Base-by-base conservation (phyloP, 2,797 vertebrate genomes). In the Yasuhikotakia modesta region DNA sequence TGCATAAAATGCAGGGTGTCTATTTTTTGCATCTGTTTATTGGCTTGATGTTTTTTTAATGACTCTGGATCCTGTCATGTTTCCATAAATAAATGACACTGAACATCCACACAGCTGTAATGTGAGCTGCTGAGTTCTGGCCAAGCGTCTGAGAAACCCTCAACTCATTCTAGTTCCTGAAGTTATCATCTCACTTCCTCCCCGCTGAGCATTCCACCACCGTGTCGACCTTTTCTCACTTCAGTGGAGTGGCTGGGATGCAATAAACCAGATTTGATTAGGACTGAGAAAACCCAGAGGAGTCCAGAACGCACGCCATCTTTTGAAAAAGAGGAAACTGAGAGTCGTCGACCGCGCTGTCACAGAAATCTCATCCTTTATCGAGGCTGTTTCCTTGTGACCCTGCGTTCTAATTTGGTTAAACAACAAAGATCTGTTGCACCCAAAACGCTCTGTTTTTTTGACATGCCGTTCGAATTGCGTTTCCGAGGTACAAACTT, bases 321-420 rank as follows among this genome's bases (percentile, higher is more conserved):
- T 88, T 90, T 87, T 88, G 87, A 81, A 86, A 88, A 87, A 89
- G 85, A 84, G 61, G 39, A 67, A 57, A 72, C 64, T 73, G 67
- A 90, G 87, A 86, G 91, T 93, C 89, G 92, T 35, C 92, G 90
- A 92, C 92, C 91, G 85, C 66, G 84, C 87, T 90, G 91, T 90
- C 88, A 87, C 83, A 86, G 83, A 91, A 83, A 57, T 80, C 74
- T 61, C 43, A 1, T 61, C 60, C 50, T 73, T 70, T 80, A 87
- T 87, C 77, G 4, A 74, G 48, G 81, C 81, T 76, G 60, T 50
- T 78, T 82, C 80, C 80, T 63, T 58, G 32, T 83, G 79, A 73
- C 80, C 77, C 70, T 24, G 85, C 85, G 50, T 63, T 68, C 17
- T 76, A 71, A 81, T 77, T 67, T 60, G 10, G 76, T 79, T 80